Conservation (phyloP, 2,797 vertebrate species). For the Buphagus erythrorhynchus region DNA sequence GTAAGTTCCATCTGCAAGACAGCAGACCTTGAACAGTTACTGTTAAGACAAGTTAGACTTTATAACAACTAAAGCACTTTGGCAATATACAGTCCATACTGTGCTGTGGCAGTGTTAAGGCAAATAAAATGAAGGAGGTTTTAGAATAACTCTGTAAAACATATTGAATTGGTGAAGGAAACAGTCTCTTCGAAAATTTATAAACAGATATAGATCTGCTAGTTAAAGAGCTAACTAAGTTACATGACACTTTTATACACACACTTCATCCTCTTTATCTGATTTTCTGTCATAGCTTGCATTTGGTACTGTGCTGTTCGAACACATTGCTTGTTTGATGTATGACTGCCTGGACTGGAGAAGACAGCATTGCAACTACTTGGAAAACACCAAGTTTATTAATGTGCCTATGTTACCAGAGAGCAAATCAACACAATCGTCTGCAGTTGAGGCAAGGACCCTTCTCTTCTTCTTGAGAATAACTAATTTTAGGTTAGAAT, state of each 20-base stretch:
- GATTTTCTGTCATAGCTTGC: constrained; percentile 74
- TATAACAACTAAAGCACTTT: neutral
- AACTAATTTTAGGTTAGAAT: neutral
- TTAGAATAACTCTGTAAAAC: neutral
- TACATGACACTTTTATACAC: neutral
- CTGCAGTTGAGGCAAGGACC: constrained; percentile 50
- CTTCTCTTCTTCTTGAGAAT: neutral
- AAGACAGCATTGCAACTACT: constrained; percentile 86
- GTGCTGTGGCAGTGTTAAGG: neutral
- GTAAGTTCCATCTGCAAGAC: neutral
- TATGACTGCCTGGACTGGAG: constrained; percentile 89
- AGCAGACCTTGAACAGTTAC: neutral
- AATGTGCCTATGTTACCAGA: constrained; percentile 70
- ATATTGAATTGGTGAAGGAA: neutral
- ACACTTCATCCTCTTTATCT: neutral
- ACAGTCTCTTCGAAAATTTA: neutral
- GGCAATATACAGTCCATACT: neutral
- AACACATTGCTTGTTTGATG: constrained; percentile 86
- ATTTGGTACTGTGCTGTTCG: constrained; percentile 84
- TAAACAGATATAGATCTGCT: neutral
- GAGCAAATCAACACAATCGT: neutral
- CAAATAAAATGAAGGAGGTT: neutral
- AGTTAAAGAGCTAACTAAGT: neutral
- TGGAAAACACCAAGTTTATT: constrained; percentile 79
- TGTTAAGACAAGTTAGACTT: neutral